Percentiles rank a stretch among this genome's conserved stretches.
Evolutionary conservation across 2,888 invertebrate genomes (phyloP).

Genomic region (Lydus trimaculatus): DNA sequence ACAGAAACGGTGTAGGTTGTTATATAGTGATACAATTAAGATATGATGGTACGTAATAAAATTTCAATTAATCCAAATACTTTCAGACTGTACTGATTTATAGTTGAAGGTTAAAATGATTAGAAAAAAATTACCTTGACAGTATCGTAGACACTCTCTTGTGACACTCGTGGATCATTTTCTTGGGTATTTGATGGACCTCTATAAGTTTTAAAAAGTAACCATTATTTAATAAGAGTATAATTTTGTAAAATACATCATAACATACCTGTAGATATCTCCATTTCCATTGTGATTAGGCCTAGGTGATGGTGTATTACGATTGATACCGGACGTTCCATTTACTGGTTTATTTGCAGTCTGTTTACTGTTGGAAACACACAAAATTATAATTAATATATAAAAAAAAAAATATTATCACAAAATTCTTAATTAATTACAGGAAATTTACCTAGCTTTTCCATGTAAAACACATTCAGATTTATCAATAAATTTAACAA

Average conservation of each 20-base stretch:
- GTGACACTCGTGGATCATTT: constrained; percentile 35
- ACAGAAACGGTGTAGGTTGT: background rate
- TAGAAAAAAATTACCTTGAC: constrained; percentile 50
- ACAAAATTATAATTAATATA: background rate
- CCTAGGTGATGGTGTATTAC: constrained; percentile 48
- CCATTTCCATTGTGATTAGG: constrained; percentile 52
- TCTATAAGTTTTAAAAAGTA: constrained; percentile 16
- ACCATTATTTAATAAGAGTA: background rate
- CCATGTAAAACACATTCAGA: constrained; percentile 53
- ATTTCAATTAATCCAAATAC: background rate
- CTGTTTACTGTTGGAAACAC: constrained; percentile 52
- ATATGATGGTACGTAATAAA: background rate
- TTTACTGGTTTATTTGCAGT: constrained; percentile 50
- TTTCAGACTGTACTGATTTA: background rate
- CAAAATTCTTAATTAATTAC: constrained; percentile 6
- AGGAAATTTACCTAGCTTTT: constrained; percentile 7
- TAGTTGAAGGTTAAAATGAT: background rate
- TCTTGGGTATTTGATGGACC: constrained; percentile 30
- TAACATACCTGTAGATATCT: constrained; percentile 40
- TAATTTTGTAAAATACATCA: constrained; percentile 4
- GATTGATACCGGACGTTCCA: constrained; percentile 47
- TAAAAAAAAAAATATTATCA: background rate
- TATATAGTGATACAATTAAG: background rate
- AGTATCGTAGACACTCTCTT: constrained; percentile 53
- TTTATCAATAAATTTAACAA: constrained; percentile 55